Evolutionary conservation across 2,797 vertebrate species (phyloP).

Genomic region (Momotus momota): DNA sequence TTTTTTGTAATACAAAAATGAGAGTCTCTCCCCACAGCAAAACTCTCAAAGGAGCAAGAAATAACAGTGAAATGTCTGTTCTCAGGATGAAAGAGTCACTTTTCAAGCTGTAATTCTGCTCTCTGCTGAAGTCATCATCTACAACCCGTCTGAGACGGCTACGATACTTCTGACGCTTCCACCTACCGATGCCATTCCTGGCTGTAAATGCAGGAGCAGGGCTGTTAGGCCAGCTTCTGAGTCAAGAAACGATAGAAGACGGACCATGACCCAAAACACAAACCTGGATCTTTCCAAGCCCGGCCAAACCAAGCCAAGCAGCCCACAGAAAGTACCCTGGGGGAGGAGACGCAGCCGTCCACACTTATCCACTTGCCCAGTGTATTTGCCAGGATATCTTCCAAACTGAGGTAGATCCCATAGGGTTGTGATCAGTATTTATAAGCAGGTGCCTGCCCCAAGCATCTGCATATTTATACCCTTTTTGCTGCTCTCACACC

Average conservation of each 20-base stretch:
- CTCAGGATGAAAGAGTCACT: neutral
- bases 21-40: neutral
- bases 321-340: neutral
- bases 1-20: neutral
- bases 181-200: neutral
- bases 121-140: neutral
- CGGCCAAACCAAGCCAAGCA: neutral
- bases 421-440: accelerated
- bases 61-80: neutral
- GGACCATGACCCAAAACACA: neutral
- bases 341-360: neutral
- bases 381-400: neutral
- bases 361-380: neutral
- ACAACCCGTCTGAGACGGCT: accelerated
- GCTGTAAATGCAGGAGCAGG: neutral
- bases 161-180: neutral
- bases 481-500: neutral
- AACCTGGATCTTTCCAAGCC: neutral
- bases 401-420: accelerated
- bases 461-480: neutral
- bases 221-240: neutral
- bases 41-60: neutral
- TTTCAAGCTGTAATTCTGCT: neutral
- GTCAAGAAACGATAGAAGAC: neutral
- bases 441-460: neutral